phyloP scores from a whole-genome alignment of 2,888 invertebrate genomes.

The Calliscelio sp. region DNA sequence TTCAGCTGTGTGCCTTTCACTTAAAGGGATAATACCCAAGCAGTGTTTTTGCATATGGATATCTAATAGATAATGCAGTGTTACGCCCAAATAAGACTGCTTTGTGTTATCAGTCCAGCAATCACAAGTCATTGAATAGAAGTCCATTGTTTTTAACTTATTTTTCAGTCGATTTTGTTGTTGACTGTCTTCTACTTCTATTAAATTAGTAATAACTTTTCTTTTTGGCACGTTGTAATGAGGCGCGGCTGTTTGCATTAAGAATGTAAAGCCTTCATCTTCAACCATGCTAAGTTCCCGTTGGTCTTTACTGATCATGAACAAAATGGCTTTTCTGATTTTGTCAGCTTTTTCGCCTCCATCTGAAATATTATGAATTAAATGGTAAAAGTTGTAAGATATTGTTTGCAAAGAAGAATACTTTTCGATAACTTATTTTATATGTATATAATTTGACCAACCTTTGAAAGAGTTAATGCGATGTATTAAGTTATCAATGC shows the following conservation, averaged over 20 bases:
- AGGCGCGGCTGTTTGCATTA: slow-evolving; percentile 28
- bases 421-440: too few species aligned
- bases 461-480: slow-evolving; percentile 11
- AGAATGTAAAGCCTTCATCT: slow-evolving; percentile 57
- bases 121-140: slow-evolving; percentile 72
- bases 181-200: too few species aligned
- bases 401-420: too few species aligned
- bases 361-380: too few species aligned
- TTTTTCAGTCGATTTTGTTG: too few species aligned
- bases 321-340: slow-evolving; percentile 52
- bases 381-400: too few species aligned
- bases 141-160: too few species aligned
- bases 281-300: slow-evolving; percentile 52
- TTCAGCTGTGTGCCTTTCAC: slow-evolving; percentile 68
- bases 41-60: neutral
- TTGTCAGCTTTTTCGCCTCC: slow-evolving; percentile 13
- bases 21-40: slow-evolving; percentile 65
- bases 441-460: too few species aligned
- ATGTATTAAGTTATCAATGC: slow-evolving; percentile 7
- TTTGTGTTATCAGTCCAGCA: slow-evolving; percentile 75
- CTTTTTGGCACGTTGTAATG: neutral
- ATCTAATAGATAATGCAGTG: slow-evolving; percentile 74
- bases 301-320: slow-evolving; percentile 63
- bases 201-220: too few species aligned
- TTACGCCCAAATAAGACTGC: slow-evolving; percentile 73